Conservation (phyloP, 2,888 invertebrate genomes). For the Formica aserva region DNA sequence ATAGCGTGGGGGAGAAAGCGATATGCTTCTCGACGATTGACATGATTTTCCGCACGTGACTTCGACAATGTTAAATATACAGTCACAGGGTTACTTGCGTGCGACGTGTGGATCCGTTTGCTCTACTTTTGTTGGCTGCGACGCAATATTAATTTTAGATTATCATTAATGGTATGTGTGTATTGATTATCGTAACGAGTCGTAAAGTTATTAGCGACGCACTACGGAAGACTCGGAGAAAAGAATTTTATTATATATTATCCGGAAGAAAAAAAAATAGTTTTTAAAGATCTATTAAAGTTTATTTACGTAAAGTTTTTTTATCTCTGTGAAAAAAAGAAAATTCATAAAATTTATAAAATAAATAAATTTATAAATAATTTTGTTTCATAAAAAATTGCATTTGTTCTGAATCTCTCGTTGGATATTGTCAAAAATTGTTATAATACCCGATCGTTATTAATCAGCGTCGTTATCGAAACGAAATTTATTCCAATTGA, state of each 20-base stretch:
- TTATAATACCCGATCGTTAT: not conserved
- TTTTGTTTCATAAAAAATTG: not conserved
- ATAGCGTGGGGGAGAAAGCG: not conserved
- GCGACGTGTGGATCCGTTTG: not conserved
- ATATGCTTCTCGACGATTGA: conserved; percentile 11
- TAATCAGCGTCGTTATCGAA: not conserved
- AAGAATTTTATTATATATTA: not conserved
- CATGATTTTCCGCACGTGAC: conserved; percentile 47
- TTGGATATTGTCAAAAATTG: not conserved
- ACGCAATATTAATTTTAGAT: conserved; percentile 25
- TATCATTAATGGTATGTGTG: not conserved
- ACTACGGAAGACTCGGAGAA: not conserved
- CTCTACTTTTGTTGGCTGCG: conserved; percentile 10
- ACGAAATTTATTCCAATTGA: not conserved
- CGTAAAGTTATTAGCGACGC: not conserved
- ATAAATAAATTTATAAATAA: not conserved
- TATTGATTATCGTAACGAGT: not conserved
- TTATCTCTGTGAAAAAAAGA: not conserved
- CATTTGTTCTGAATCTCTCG: not conserved
- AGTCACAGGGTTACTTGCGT: conserved; percentile 25
- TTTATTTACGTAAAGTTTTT: not conserved
- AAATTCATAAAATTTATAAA: not conserved
- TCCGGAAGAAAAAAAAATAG: too few relatives aligned
- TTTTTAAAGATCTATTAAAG: not conserved
- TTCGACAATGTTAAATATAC: conserved; percentile 46